A percentile compares a stretch with the other conserved stretches of the same genome.
phyloP scores from a whole-genome alignment of 2,797 vertebrate species.

The Lophius americanus region DNA sequence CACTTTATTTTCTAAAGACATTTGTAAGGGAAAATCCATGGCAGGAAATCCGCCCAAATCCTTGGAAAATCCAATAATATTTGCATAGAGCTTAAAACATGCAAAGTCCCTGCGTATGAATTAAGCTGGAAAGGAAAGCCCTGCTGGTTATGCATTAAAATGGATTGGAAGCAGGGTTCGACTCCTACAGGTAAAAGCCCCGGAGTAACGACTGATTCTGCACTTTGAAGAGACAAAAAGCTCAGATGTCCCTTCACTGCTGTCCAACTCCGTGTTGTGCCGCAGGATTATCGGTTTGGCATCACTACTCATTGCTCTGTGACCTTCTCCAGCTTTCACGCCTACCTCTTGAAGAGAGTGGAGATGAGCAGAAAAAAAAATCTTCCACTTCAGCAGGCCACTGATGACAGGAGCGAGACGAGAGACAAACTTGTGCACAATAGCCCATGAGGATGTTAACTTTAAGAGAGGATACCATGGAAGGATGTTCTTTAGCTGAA shows the following conservation, averaged over 20 bases:
- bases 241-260: slow-evolving; percentile 69
- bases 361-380: slow-evolving; percentile 58
- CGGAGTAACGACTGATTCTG: slow-evolving; percentile 69
- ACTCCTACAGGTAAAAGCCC: slow-evolving; percentile 84
- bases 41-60: slow-evolving; percentile 86
- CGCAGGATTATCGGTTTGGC: slow-evolving; percentile 69
- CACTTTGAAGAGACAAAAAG: slow-evolving; percentile 72
- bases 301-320: slow-evolving; percentile 36
- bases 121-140: slow-evolving; percentile 85
- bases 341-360: slow-evolving; percentile 43
- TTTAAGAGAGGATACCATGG: slow-evolving; percentile 32
- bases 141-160: slow-evolving; percentile 86
- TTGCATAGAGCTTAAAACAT: slow-evolving; percentile 88
- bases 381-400: slow-evolving; percentile 42
- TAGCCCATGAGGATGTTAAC: slow-evolving; percentile 26
- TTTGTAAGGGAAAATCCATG: slow-evolving; percentile 85
- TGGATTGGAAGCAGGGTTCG: slow-evolving; percentile 81
- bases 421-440: slow-evolving; percentile 51
- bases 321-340: slow-evolving; percentile 72
- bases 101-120: slow-evolving; percentile 86
- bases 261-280: slow-evolving; percentile 68
- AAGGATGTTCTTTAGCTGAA: slow-evolving; percentile 48
- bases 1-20: slow-evolving; percentile 87
- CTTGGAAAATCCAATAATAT: slow-evolving; percentile 88
- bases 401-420: slow-evolving; percentile 23